Conservation (phyloP, 30 jellyfish, hydroid and myxozoan species). For the Morbakka virulenta region DNA sequence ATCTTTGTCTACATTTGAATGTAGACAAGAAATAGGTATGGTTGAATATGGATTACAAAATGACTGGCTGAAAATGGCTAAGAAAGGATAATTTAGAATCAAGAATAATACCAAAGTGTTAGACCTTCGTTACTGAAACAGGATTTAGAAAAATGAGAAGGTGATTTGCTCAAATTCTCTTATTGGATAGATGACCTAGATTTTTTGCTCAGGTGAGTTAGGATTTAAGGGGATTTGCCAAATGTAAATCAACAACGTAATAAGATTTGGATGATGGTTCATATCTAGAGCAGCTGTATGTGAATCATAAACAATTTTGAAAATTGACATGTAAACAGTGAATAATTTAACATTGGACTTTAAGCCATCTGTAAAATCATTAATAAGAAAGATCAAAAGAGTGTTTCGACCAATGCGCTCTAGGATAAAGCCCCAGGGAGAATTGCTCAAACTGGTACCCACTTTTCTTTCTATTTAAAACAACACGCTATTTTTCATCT, state of each 20-base stretch:
- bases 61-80: background rate
- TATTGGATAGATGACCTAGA: background rate
- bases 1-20: background rate
- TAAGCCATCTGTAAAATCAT: background rate
- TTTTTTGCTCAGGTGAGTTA: background rate
- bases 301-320: background rate
- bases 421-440: background rate
- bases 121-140: background rate
- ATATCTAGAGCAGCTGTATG: background rate
- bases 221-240: background rate
- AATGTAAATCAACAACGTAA: background rate
- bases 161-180: background rate
- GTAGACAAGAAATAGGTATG: too few relatives aligned
- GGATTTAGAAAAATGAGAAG: background rate
- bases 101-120: background rate
- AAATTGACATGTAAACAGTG: background rate
- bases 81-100: background rate
- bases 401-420: too few relatives aligned
- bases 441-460: background rate
- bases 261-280: background rate
- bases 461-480: background rate
- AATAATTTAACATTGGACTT: background rate
- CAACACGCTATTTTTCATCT: background rate
- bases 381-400: background rate
- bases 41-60: too few relatives aligned